Evolutionary conservation across 2,113 vertebrate genomes (phyloP), one percentile per base, ranked within the genome.

Genomic region (Aegotheles bennettii): DNA sequence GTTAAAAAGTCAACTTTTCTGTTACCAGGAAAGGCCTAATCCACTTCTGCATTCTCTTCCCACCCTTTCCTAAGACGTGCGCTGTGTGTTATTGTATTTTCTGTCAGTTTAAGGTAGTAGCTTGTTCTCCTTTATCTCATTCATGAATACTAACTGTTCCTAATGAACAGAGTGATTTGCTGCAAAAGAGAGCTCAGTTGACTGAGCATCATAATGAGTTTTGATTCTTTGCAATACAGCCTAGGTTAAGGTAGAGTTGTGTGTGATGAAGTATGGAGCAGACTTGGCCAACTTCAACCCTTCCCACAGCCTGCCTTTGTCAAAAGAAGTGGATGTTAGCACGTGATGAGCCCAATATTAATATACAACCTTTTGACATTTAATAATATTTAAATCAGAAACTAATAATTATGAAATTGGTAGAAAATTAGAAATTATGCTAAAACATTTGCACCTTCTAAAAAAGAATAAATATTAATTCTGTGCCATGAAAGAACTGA

Each of bases 221-320:
- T 51, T 74, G 26, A 31, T 35, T 86, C 35, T 20, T 78, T 67
- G 33, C 28, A 42, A 0, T 59, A 3, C 3, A 15, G 16, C 18
- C 25, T 61, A 17, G 35, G 3, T 8, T 59, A 35, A 67, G 33
- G 11, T 1, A 5, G 36, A 31, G 11, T 1, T 5, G 42, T 3
- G 3, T 67, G 47, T 40, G 63, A 59, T 19, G 13, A 54, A 13
- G 12, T 20, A 15, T 17, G 17, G 42, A 85, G 29, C 2, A 1
- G 42, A 48, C 2, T 12, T 31, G 7, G 10, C 31, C 0, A 1
- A 20, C 23, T 70, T 86, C 9, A 65, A 7, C 31, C 53, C 26
- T 33, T 90, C 15, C n/a, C 24, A 13, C 33, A 29, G 20, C 35
- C 42, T 87, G 60, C 35, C 20, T 82, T 36, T 50, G 35, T 42